Evolutionary conservation across 2,797 vertebrate species (phyloP).

Genomic region (Ambastaia sidthimunki): DNA sequence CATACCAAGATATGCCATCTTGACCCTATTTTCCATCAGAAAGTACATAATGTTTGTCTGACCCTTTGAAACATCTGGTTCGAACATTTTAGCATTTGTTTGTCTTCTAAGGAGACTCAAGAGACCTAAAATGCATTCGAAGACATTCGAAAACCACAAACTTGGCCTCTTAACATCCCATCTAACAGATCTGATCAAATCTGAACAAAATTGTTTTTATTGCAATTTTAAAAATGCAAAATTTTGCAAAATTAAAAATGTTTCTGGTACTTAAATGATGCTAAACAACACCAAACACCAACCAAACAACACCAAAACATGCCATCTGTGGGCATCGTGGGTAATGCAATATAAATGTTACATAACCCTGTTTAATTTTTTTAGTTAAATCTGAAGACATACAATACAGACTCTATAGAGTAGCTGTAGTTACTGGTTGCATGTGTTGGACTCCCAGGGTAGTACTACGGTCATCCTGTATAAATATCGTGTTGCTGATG

Average conservation of each 20-base stretch:
- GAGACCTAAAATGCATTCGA: conserved; percentile 29
- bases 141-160: conserved; percentile 5
- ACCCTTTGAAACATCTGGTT: conserved; percentile 34
- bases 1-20: conserved; percentile 19
- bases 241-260: no score
- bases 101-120: conserved; percentile 37
- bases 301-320: conserved; percentile 3
- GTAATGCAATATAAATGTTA: background rate
- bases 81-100: conserved; percentile 34
- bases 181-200: conserved; percentile 2
- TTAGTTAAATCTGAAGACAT: conserved; percentile 9
- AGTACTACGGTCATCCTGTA: background rate
- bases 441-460: background rate
- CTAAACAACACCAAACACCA: background rate
- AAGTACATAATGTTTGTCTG: conserved; percentile 37
- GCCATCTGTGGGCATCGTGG: background rate
- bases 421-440: background rate
- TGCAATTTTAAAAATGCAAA: no score
- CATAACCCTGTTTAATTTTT: background rate
- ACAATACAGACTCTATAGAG: background rate
- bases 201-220: background rate
- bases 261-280: background rate
- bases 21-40: conserved; percentile 34
- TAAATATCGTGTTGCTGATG: background rate
- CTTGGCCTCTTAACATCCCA: background rate